phyloP scores from a whole-genome alignment of 1,140 invertebrate species.

The Trichoplusia ni region DNA sequence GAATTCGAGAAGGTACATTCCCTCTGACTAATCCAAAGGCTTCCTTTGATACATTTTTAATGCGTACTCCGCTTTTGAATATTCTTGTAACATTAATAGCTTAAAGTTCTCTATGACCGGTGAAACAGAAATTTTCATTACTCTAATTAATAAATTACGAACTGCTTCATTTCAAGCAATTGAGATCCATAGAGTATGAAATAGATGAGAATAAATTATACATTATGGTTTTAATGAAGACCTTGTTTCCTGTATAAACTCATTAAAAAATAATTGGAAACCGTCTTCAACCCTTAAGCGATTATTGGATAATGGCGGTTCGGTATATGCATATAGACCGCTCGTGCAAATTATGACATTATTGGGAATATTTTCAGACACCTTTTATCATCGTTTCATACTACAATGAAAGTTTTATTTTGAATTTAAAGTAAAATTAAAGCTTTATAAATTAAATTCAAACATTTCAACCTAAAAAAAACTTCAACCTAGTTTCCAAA shows the following conservation, averaged over 20 bases:
- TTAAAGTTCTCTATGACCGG: slow-evolving; percentile 19
- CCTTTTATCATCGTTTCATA: too few relatives aligned
- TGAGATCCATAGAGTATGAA: slow-evolving; percentile 7
- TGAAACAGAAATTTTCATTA: slow-evolving; percentile 30
- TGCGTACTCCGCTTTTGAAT: neutral
- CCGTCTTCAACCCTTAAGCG: neutral
- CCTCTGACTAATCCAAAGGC: neutral
- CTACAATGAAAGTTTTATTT: too few relatives aligned
- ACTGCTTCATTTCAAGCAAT: slow-evolving; percentile 19
- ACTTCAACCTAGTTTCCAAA: too few relatives aligned
- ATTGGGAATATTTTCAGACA: too few relatives aligned
- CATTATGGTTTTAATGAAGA: neutral
- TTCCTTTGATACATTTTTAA: slow-evolving; percentile 23
- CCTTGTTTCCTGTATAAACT: slow-evolving; percentile 19
- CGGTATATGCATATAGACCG: neutral
- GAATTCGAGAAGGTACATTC: neutral
- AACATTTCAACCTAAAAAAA: too few relatives aligned
- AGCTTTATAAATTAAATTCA: too few relatives aligned
- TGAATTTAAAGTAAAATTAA: too few relatives aligned
- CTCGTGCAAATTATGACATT: slow-evolving; percentile 2
- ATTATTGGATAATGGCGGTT: neutral
- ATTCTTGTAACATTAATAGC: slow-evolving; percentile 25
- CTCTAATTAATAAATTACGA: slow-evolving; percentile 31
- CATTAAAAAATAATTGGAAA: slow-evolving; percentile 20
- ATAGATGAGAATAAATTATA: slow-evolving; percentile 6